phyloP scores from a whole-genome alignment of 2,797 vertebrate species.

The Danio jaintianensis region DNA sequence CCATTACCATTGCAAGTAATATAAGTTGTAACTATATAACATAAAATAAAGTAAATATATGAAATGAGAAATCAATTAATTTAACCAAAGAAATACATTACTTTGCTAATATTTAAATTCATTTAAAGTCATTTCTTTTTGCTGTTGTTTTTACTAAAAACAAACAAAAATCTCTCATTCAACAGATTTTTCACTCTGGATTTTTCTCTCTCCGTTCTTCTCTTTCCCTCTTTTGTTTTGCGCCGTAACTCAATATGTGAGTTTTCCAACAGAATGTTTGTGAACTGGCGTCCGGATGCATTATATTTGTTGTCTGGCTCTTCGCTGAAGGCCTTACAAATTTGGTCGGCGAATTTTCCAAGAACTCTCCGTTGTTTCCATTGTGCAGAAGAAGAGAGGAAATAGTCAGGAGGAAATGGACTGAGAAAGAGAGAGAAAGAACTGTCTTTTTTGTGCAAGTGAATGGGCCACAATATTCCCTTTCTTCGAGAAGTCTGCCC shows the following conservation, averaged over 20 bases:
- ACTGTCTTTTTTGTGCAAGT: constrained; percentile 8
- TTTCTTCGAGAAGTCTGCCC: constrained; percentile 38
- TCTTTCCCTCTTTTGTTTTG: not conserved
- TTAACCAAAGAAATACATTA: too few species aligned
- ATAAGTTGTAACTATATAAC: too few species aligned
- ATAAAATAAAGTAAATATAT: too few species aligned
- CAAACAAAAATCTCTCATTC: not conserved
- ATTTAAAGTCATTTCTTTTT: too few species aligned
- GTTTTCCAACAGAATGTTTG: constrained; percentile 3
- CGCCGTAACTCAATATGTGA: not conserved
- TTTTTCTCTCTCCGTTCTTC: not conserved
- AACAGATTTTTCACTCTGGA: not conserved
- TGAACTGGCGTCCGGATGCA: constrained; percentile 1
- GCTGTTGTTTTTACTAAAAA: too few species aligned
- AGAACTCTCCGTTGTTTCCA: constrained; percentile 20
- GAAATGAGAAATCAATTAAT: too few species aligned
- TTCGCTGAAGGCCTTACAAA: constrained; percentile 1
- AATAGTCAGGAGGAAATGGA: constrained; percentile 7
- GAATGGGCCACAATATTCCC: constrained; percentile 30
- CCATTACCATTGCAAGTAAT: too few species aligned
- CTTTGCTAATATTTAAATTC: too few species aligned
- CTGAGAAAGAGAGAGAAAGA: constrained; percentile 21
- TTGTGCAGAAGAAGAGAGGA: constrained; percentile 19
- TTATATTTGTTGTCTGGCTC: constrained; percentile 21
- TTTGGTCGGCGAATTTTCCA: constrained; percentile 19